These are phyloP conservation scores for Drosophila sp. DNA, from an alignment of 1,140 invertebrate species.

Conservation along the genomic window DNA sequence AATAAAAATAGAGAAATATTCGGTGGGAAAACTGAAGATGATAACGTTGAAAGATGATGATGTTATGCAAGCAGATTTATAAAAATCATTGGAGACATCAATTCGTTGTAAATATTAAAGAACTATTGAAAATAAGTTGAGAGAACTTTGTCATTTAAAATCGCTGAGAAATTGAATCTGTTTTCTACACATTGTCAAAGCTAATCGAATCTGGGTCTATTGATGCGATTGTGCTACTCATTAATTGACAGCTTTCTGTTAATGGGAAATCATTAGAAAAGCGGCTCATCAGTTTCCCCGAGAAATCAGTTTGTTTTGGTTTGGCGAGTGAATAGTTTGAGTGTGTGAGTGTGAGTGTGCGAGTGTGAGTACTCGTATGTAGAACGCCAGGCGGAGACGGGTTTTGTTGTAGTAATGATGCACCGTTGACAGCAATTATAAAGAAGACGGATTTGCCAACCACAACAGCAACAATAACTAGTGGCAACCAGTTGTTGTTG, in stretches of 20 bases:
- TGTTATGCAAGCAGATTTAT: too few species aligned
- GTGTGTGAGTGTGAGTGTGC: slow-evolving; percentile 1
- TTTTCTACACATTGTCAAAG: not conserved
- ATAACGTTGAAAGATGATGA: too few species aligned
- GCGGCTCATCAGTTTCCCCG: slow-evolving; percentile 29
- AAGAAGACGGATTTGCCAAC: slow-evolving; percentile 78
- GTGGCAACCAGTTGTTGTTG: slow-evolving; percentile 35
- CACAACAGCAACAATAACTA: slow-evolving; percentile 29
- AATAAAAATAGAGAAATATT: too few species aligned
- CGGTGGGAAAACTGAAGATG: too few species aligned
- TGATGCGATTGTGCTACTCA: slow-evolving; percentile 6
- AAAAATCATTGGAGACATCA: too few species aligned
- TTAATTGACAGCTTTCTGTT: slow-evolving; percentile 45
- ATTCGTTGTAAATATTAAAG: too few species aligned
- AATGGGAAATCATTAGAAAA: slow-evolving; percentile 63
- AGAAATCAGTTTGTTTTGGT: slow-evolving; percentile 60
- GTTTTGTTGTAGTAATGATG: slow-evolving; percentile 52
- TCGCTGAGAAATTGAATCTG: not conserved
- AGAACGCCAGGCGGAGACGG: slow-evolving; percentile 65
- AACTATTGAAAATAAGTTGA: not conserved
- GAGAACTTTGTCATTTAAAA: not conserved
- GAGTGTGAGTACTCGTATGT: slow-evolving; percentile 37
- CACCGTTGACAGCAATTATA: slow-evolving; percentile 73
- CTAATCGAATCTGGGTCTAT: slow-evolving; percentile 9
- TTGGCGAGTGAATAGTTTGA: slow-evolving; percentile 22